These are phyloP conservation scores for Oryctolagus cuniculus DNA, from an alignment of 2,113 vertebrate genomes.

Conservation along the genomic window DNA sequence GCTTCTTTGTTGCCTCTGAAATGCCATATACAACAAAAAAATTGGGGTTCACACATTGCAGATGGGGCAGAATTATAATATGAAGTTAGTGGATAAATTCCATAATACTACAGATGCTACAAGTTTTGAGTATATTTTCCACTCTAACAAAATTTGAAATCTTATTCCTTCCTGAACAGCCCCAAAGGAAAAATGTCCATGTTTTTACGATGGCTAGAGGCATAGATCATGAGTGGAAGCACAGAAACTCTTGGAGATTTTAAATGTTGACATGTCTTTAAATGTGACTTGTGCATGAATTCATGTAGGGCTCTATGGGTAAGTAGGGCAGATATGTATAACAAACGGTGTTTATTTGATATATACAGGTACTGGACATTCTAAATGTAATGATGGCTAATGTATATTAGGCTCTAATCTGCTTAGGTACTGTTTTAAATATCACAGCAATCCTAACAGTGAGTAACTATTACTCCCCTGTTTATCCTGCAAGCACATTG, in stretches of 20 bases:
- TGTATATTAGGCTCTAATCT: background rate
- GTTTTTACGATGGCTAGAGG: background rate
- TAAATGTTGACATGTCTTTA: background rate
- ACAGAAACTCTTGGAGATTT: background rate
- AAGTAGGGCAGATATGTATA: background rate
- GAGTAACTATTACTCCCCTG: background rate
- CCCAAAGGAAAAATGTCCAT: background rate
- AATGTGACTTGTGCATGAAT: background rate
- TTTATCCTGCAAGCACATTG: background rate
- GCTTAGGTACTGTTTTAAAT: background rate
- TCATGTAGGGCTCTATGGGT: background rate
- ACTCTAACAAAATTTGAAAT: constrained; percentile 1
- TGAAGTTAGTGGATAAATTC: background rate
- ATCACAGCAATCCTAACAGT: background rate
- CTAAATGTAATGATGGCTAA: background rate
- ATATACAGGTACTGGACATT: background rate
- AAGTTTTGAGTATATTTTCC: background rate
- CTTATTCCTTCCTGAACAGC: background rate
- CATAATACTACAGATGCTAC: background rate
- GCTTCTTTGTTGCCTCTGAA: background rate
- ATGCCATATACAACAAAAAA: background rate
- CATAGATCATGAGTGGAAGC: background rate
- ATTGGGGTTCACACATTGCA: background rate
- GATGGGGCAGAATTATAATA: background rate
- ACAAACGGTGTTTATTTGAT: background rate